phyloP scores from a whole-genome alignment of 1,140 invertebrate species.

The Drosophila ironensis region DNA sequence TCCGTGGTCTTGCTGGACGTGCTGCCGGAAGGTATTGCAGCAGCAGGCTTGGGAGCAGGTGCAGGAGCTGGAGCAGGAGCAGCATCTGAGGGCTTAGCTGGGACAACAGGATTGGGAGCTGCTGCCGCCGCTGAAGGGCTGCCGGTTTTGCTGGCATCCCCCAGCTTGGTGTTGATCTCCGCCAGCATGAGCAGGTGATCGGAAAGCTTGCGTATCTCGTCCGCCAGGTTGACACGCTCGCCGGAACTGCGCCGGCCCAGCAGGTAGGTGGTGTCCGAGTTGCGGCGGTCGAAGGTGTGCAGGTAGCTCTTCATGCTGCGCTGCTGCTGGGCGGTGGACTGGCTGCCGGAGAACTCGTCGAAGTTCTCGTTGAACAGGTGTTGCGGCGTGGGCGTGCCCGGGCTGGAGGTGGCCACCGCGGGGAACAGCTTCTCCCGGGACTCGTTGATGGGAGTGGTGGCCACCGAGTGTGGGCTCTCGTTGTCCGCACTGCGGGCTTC shows the following conservation, averaged over 20 bases:
- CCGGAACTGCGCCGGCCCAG: constrained; percentile 71
- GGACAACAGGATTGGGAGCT: neutral
- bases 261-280: constrained; percentile 88
- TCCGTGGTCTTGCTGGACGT: constrained; percentile 22
- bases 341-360: constrained; percentile 70
- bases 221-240: constrained; percentile 87
- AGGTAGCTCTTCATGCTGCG: constrained; percentile 82
- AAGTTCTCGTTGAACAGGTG: constrained; percentile 72
- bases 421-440: constrained; percentile 75
- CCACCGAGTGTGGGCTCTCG: constrained; percentile 55
- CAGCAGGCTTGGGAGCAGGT: neutral
- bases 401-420: constrained; percentile 29
- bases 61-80: neutral
- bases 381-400: constrained; percentile 65
- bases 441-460: constrained; percentile 78
- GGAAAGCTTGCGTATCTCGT: constrained; percentile 90
- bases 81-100: neutral
- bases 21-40: neutral
- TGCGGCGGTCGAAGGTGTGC: constrained; percentile 86
- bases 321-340: constrained; percentile 59
- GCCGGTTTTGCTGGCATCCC: constrained; percentile 81
- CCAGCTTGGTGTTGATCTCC: constrained; percentile 86
- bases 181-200: constrained; percentile 89
- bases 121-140: neutral
- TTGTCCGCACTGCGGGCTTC: constrained; percentile 47